Percentiles rank a stretch among this genome's conserved stretches.
Conservation (phyloP, 1,140 invertebrate genomes). For the Chymomyza costata region DNA sequence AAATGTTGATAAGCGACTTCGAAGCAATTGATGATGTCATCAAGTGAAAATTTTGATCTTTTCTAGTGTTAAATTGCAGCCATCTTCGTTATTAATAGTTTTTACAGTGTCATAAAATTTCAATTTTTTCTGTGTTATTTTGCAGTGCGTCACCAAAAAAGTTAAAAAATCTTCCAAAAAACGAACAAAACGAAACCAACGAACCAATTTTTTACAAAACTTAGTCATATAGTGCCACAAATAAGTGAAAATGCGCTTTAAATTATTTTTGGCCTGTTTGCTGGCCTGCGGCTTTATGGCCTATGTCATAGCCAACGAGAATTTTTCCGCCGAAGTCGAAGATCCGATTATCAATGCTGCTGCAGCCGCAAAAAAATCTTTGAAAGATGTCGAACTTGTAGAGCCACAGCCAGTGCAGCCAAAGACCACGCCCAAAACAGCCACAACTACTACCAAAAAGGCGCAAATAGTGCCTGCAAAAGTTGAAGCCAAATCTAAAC, state of each 20-base stretch:
- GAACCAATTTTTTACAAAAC: slow-evolving; percentile 31
- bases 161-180: slow-evolving; percentile 16
- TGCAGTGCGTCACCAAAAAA: slow-evolving; percentile 33
- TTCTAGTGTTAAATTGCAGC: slow-evolving; percentile 12
- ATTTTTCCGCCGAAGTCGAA: slow-evolving; percentile 60
- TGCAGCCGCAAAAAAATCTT: slow-evolving; percentile 21
- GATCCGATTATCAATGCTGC: slow-evolving; percentile 38
- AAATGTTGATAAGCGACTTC: slow-evolving; percentile 34
- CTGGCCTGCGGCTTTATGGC: slow-evolving; percentile 65
- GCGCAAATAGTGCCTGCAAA: slow-evolving; percentile 6
- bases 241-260: slow-evolving; percentile 65
- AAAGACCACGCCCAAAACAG: slow-evolving; percentile 10
- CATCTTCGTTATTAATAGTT: slow-evolving; percentile 16
- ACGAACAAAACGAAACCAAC: slow-evolving; percentile 23
- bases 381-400: too few relatives aligned
- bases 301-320: slow-evolving; percentile 67
- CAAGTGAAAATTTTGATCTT: slow-evolving; percentile 42
- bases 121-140: slow-evolving; percentile 32
- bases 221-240: neutral
- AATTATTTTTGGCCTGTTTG: slow-evolving; percentile 66
- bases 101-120: slow-evolving; percentile 39
- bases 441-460: slow-evolving; percentile 23
- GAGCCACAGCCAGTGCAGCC: slow-evolving; percentile 13
- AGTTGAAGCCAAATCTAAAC: neutral
- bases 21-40: slow-evolving; percentile 52